Evolutionary conservation across 1,140 invertebrate species (phyloP).

Genomic region (Cylas formicarius): DNA sequence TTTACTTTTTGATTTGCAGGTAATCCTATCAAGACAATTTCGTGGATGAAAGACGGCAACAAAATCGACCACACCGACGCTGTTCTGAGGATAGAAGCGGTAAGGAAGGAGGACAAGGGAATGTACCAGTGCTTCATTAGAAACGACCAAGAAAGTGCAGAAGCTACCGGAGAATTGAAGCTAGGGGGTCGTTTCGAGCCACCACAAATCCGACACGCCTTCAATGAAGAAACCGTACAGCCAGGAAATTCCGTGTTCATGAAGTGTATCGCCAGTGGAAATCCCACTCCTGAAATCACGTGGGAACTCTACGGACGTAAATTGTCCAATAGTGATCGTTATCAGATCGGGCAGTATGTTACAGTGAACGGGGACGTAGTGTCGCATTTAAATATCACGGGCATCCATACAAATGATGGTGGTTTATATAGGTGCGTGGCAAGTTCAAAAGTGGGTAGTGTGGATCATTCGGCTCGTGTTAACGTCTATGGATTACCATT

Average conservation of each 20-base stretch:
- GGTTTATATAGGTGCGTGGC: conserved; percentile 85
- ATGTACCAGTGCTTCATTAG: conserved; percentile 96
- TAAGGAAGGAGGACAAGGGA: conserved; percentile 90
- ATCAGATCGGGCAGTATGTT: conserved; percentile 79
- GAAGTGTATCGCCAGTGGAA: conserved; percentile 71
- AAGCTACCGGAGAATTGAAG: conserved; percentile 86
- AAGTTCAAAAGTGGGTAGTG: conserved; percentile 82
- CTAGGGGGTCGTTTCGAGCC: conserved; percentile 88
- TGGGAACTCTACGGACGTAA: conserved; percentile 90
- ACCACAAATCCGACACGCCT: conserved; percentile 78
- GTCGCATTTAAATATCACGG: conserved; percentile 88
- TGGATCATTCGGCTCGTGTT: conserved; percentile 76
- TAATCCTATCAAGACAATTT: conserved; percentile 55
- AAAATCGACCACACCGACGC: conserved; percentile 70
- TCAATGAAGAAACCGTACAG: conserved; percentile 78
- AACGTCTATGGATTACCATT: conserved; percentile 90
- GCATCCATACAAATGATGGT: conserved; percentile 86
- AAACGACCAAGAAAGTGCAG: conserved; percentile 89
- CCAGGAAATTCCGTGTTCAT: conserved; percentile 63
- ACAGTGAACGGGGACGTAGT: conserved; percentile 86
- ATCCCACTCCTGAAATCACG: conserved; percentile 88
- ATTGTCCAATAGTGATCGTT: conserved; percentile 70
- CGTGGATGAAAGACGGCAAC: conserved; percentile 90
- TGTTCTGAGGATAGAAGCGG: conserved; percentile 75
- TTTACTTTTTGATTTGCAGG: conserved; percentile 26